A percentile compares a stretch with the other conserved stretches of the same genome.
These are phyloP conservation scores for Drosophila tristis DNA, from an alignment of 1,140 invertebrate genomes.

Conservation along the genomic window DNA sequence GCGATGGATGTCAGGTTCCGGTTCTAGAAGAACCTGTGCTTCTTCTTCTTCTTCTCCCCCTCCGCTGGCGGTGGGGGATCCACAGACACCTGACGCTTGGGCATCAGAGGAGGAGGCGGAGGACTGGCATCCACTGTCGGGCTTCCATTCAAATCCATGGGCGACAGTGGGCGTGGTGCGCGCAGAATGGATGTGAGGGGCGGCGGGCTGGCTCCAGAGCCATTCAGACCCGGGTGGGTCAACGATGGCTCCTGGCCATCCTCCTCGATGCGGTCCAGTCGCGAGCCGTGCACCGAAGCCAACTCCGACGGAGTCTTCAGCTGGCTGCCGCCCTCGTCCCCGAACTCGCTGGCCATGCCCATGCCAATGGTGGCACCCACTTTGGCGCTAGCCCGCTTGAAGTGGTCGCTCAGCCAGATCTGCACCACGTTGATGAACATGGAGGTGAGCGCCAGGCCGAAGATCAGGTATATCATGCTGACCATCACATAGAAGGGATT, in stretches of 20 bases:
- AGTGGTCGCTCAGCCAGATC: conserved; percentile 92
- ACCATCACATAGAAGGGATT: conserved; percentile 96
- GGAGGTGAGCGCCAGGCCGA: conserved; percentile 96
- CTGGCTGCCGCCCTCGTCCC: conserved; percentile 66
- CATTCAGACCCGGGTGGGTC: not conserved
- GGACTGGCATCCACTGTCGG: conserved; percentile 39
- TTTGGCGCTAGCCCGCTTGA: conserved; percentile 93
- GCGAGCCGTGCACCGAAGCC: conserved; percentile 73
- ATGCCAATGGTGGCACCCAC: conserved; percentile 94
- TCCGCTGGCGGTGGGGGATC: conserved; percentile 40
- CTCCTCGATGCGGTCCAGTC: conserved; percentile 72
- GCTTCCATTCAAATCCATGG: conserved; percentile 4
- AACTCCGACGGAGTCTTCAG: conserved; percentile 72
- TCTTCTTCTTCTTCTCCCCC: conserved; percentile 62
- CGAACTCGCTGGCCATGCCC: conserved; percentile 85
- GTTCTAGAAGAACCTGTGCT: conserved; percentile 69
- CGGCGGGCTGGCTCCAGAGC: conserved; percentile 10
- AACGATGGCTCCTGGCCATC: conserved; percentile 44
- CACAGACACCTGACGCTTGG: conserved; percentile 44
- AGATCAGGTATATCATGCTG: conserved; percentile 96
- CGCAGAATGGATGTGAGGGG: conserved; percentile 61
- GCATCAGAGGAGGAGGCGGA: conserved; percentile 70
- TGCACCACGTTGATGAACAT: conserved; percentile 99
- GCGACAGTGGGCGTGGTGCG: conserved; percentile 59
- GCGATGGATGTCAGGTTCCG: conserved; percentile 28